Conservation (phyloP, 1,140 invertebrate genomes). For the Trachymyrmex septentrionalis region DNA sequence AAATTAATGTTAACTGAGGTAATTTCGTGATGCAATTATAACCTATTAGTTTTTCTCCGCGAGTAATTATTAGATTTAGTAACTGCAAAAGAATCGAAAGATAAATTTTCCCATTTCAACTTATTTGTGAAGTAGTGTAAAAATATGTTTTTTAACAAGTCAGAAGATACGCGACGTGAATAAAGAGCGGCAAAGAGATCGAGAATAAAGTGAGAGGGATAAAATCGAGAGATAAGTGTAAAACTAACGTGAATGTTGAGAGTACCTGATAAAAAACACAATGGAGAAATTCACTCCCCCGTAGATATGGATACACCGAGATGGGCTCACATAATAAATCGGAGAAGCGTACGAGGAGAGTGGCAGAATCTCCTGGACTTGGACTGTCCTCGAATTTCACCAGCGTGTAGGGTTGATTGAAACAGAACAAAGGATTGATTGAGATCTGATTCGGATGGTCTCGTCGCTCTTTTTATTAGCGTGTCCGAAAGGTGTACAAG, state of each 20-base stretch:
- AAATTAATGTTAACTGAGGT: conserved; percentile 23
- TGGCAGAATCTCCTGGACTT: conserved; percentile 23
- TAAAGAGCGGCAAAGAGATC: conserved; percentile 26
- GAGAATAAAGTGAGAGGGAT: neutral
- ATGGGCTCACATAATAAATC: conserved; percentile 52
- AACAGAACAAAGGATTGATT: conserved; percentile 34
- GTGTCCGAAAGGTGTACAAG: neutral
- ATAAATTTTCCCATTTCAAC: conserved; percentile 41
- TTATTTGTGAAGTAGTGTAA: neutral
- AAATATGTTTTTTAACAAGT: neutral
- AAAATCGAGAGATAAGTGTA: conserved; percentile 21
- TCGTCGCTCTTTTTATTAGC: conserved; percentile 32
- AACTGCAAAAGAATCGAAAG: conserved; percentile 39
- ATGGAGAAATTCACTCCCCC: neutral
- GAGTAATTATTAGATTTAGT: conserved; percentile 32
- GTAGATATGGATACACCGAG: neutral
- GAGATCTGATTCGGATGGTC: neutral
- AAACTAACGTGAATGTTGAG: neutral
- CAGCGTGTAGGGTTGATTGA: conserved; percentile 39
- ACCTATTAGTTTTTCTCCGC: conserved; percentile 13
- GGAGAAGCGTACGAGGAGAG: conserved; percentile 34
- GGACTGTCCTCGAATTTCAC: conserved; percentile 45
- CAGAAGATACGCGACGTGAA: neutral
- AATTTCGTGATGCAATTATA: conserved; percentile 31
- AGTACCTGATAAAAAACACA: neutral